phyloP scores from a whole-genome alignment of 2,888 invertebrate species.

The Saturnia japonica region DNA sequence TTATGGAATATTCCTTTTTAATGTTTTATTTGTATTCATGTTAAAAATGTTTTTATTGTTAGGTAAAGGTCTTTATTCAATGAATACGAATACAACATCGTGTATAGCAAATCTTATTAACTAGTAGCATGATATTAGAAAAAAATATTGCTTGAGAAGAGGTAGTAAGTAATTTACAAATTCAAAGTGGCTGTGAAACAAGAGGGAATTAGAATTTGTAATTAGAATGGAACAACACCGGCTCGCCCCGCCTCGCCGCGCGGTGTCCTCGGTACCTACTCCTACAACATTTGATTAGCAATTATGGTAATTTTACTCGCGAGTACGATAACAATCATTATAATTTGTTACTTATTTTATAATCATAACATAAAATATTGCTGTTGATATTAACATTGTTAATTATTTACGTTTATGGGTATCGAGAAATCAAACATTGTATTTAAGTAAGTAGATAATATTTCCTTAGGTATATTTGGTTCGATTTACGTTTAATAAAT shows the following conservation, averaged over 20 bases:
- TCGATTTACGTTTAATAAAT: too few relatives aligned
- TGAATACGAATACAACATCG: not conserved
- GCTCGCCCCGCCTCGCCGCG: not conserved
- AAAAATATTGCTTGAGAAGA: conserved; percentile 55
- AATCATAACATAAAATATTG: conserved; percentile 57
- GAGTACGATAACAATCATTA: conserved; percentile 78
- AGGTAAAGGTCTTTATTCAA: not conserved
- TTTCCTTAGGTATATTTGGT: too few relatives aligned
- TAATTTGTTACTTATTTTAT: conserved; percentile 80
- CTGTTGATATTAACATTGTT: conserved; percentile 31
- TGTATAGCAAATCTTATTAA: not conserved
- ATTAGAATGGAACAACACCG: conserved; percentile 72
- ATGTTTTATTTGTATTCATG: not conserved
- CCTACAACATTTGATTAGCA: conserved; percentile 81
- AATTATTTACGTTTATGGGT: not conserved
- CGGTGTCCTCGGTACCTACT: conserved; percentile 66
- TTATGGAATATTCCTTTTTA: not conserved
- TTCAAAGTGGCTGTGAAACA: conserved; percentile 79
- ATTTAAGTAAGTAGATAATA: not conserved
- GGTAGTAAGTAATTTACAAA: conserved; percentile 78
- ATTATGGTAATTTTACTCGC: conserved; percentile 81
- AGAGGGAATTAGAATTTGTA: conserved; percentile 81
- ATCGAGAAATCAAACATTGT: not conserved
- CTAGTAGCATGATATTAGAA: conserved; percentile 31
- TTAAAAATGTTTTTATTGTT: not conserved